Base-by-base conservation (phyloP, 2,797 vertebrate species). In the Netta rufina region DNA sequence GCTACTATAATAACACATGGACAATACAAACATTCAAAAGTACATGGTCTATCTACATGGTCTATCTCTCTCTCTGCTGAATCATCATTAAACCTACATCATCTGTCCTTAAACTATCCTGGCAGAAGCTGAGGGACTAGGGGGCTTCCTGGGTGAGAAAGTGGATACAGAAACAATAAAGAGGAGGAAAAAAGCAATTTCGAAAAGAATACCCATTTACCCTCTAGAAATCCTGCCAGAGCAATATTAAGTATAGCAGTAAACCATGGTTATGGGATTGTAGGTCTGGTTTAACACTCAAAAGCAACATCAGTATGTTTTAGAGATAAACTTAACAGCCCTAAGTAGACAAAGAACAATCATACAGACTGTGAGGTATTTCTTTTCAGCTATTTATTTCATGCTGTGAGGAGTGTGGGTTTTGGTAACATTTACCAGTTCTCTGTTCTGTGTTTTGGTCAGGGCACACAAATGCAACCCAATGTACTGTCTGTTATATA, bases 151-250 rank as follows among this genome's bases (percentile, higher is more conserved):
- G 22, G 15, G 22, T 49, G 36, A 88, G 45, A 27, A 93, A 65
- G 36, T 36, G 14, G 30, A 65, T 86, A 20, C 7, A 72, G 24
- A 54, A 86, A 70, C 57, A 33, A 82, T 11, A 89, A 21, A 53
- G 27, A 43, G 3, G 22, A 3, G 24, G 0, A 3, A 51, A 36
- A 62, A 45, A 39, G 0, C 1, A 24, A 21, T 69, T 43, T 69
- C 1, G 1, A 70, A 43, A 65, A 21, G 22, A 90, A 77, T 49
- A 27, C 16, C 7, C 13, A 33, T 30, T 56, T 80, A 39, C n/a
- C 8, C 43, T 58, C 43, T 8, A 77, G 39, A 84, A 84, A 61
- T 65, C 11, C 22, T 90, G 10, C 13, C 43, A 57, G 1, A 77
- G 15, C 27, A 72, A 18, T 57, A 71, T 38, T 49, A 77, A 58